Percentiles rank a stretch among this genome's conserved stretches.
Evolutionary conservation across 2,888 invertebrate species (phyloP).

Genomic region (Lydus trimaculatus): DNA sequence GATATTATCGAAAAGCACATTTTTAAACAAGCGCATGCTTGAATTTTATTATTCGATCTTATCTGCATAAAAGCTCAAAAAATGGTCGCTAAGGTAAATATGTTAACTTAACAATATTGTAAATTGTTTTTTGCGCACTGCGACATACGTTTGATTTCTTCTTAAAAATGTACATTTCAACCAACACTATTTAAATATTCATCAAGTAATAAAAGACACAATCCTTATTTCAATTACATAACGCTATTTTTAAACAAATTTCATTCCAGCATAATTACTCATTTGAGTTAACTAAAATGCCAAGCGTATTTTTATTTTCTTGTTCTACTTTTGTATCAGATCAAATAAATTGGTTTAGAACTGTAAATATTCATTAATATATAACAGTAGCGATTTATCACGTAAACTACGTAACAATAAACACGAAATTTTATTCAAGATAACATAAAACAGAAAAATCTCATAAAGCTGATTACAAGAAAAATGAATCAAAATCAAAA

Average conservation of each 20-base stretch:
- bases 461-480: too few species aligned
- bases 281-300: background rate
- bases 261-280: background rate
- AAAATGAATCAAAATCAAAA: too few species aligned
- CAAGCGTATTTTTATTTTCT: background rate
- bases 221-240: background rate
- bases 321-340: background rate
- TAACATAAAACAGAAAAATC: too few species aligned
- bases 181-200: background rate
- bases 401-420: background rate
- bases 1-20: constrained; percentile 34
- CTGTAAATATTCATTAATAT: background rate
- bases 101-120: constrained; percentile 7
- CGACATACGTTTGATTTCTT: constrained; percentile 8
- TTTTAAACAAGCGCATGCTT: constrained; percentile 52
- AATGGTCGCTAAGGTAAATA: constrained; percentile 48
- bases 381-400: background rate
- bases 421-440: background rate
- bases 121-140: constrained; percentile 26
- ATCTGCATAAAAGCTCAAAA: constrained; percentile 44
- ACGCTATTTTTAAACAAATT: background rate
- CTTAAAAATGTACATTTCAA: background rate
- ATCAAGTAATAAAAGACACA: background rate
- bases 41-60: constrained; percentile 50
- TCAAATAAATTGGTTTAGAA: background rate